These are phyloP conservation scores for Lasioglossum malachurum DNA, from an alignment of 2,888 invertebrate species.

Conservation along the genomic window DNA sequence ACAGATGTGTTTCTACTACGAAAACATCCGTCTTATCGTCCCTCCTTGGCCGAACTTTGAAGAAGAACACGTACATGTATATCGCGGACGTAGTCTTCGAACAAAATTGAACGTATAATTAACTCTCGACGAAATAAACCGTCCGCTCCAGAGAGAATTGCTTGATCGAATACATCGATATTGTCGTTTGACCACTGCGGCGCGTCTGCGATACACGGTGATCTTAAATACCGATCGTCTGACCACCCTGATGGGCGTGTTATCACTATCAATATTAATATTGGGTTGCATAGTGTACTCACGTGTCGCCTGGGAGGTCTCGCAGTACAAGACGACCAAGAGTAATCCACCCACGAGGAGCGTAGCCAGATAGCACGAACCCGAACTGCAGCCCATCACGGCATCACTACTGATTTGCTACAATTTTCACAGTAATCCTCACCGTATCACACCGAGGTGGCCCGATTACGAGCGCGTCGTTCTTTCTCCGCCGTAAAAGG, in stretches of 20 bases:
- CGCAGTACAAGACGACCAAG: slow-evolving; percentile 71
- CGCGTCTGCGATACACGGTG: background rate
- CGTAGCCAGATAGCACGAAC: slow-evolving; percentile 77
- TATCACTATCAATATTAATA: slow-evolving; percentile 4
- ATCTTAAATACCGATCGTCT: background rate
- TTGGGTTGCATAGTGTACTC: slow-evolving; percentile 63
- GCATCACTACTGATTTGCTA: slow-evolving; percentile 76
- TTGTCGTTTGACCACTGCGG: background rate
- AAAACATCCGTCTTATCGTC: slow-evolving; percentile 17
- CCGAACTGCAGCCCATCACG: slow-evolving; percentile 82
- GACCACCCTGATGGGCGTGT: background rate
- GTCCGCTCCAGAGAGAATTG: background rate
- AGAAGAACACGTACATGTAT: background rate
- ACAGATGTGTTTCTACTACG: background rate
- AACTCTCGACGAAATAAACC: background rate
- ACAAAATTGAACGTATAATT: background rate
- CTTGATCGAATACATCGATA: background rate
- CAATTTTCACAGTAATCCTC: slow-evolving; percentile 66
- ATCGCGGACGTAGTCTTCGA: background rate
- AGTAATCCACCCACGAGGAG: slow-evolving; percentile 79
- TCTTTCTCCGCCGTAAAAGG: slow-evolving; percentile 49
- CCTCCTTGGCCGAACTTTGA: background rate
- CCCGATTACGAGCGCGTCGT: slow-evolving; percentile 11
- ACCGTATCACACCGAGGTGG: slow-evolving; percentile 49
- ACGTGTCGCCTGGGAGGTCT: slow-evolving; percentile 77